A percentile compares a stretch with the other conserved stretches of the same genome.
Evolutionary conservation across 2,888 invertebrate species (phyloP).

Genomic region (Drosophila testacea): DNA sequence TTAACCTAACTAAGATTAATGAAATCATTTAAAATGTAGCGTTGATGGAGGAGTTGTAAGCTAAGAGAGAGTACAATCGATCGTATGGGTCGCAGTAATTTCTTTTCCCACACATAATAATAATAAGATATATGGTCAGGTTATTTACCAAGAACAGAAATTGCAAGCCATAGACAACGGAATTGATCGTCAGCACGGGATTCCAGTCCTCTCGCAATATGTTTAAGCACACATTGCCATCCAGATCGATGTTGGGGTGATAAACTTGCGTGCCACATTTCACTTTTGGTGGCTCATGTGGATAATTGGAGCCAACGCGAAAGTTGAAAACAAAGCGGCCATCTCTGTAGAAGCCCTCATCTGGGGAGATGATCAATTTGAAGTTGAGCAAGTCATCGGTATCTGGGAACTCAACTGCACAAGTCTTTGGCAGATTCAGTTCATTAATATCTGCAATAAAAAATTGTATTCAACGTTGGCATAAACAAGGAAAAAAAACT

Average conservation of each 20-base stretch:
- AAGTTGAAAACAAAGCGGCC: constrained; percentile 98
- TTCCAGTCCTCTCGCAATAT: constrained; percentile 99
- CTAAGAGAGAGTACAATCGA: too few relatives aligned
- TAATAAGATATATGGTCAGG: too few relatives aligned
- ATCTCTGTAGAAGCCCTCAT: constrained; percentile 98
- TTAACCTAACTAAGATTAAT: too few relatives aligned
- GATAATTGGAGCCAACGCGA: constrained; percentile 96
- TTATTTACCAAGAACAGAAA: constrained; percentile 94
- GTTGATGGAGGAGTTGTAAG: too few relatives aligned
- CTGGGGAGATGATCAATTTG: constrained; percentile 97
- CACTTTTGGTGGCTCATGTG: constrained; percentile 99
- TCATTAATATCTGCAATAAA: constrained; percentile 96
- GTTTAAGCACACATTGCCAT: constrained; percentile 98
- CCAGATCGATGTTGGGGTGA: constrained; percentile 99
- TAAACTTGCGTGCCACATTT: constrained; percentile 99
- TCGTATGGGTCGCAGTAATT: too few relatives aligned
- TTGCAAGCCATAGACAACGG: constrained; percentile 98
- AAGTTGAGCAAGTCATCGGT: constrained; percentile 98
- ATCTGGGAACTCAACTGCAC: constrained; percentile 97
- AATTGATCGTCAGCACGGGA: constrained; percentile 98
- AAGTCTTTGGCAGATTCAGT: constrained; percentile 98
- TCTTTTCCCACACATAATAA: too few relatives aligned
- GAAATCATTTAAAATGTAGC: too few relatives aligned
- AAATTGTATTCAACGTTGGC: neutral
- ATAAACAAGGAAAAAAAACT: constrained; percentile 10